Evolutionary conservation across 2,113 vertebrate genomes (phyloP).

Genomic region (Crotalus tigris): DNA sequence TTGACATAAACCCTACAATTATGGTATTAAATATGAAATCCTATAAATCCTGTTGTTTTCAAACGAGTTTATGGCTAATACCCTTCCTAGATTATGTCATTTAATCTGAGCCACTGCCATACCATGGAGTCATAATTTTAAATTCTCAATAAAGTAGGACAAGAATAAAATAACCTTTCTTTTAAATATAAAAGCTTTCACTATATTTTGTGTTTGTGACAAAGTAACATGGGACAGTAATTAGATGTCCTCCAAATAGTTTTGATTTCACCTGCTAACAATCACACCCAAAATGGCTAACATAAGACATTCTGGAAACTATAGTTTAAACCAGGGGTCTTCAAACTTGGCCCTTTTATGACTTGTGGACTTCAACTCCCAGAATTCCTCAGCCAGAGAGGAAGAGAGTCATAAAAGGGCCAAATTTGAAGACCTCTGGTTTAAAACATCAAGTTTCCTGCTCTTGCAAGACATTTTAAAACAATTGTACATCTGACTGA

Average conservation of each 20-base stretch:
- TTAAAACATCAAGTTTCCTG: background rate
- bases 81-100: background rate
- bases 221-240: background rate
- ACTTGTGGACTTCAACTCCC: too few relatives aligned
- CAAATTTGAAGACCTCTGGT: too few relatives aligned
- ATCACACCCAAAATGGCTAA: background rate
- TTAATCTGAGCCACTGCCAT: background rate
- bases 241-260: background rate
- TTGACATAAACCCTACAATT: background rate
- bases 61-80: background rate
- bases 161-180: background rate
- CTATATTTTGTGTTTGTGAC: background rate
- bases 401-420: too few relatives aligned
- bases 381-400: too few relatives aligned
- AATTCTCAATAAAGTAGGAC: background rate
- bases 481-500: slow-evolving; percentile 7
- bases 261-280: background rate
- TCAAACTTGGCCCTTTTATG: too few relatives aligned
- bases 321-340: too few relatives aligned
- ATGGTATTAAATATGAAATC: background rate
- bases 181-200: background rate
- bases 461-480: background rate
- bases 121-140: background rate
- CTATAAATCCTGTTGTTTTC: background rate
- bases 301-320: background rate